Evolutionary conservation across 2,797 vertebrate genomes (phyloP), one percentile per base, ranked within the genome.

Genomic region (Coluber constrictor): DNA sequence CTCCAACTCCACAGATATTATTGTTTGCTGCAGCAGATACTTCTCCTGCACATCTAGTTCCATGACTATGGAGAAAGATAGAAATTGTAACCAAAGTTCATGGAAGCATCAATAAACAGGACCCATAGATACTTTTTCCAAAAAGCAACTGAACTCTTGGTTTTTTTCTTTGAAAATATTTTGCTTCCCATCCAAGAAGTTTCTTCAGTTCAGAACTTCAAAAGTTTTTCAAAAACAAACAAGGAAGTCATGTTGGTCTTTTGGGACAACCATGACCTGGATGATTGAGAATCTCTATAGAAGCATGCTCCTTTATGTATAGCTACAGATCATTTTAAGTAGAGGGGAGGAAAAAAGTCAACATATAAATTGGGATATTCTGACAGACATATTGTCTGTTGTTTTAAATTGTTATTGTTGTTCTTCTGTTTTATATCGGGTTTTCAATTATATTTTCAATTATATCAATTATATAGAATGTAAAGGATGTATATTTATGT

Each of bases 1-100:
- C 99, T 92, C 99, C 99, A 90, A 99, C 99, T 0, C 99, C 99
- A 29, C 99, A 99, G 96, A 99, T 99, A 96, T 99, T 98, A 98
- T 99, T 99, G 97, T 99, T 99, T 96, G 99, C 99, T 59, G 98
- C 98, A 0, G 99, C 99, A 90, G 99, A 99, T 87, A 99, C 99
- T 97, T 99, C 99, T 92, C 99, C 99, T 0, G 99, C 99, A 97
- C 99, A 99, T 86, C 99, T 98, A 1, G 99, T 99, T 92, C 99
- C 99, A 0, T 99, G 99, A 98, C 99, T 99, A 96, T 57, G 92
- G 95, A 94, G 89, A 89, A 95, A 90, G 93, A 95, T 95, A 12
- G 93, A 0, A 51, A 47, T 0, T 0, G 93, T 79, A 95, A 18
- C 1, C 27, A 12, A 90, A 91, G 57, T 0, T 43, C 60, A 37